Percentiles rank a stretch among this genome's conserved stretches.
Evolutionary conservation across 35 echinoderm and acorn worm genomes (phyloP).

Genomic region (Ophiothrix spiculata): DNA sequence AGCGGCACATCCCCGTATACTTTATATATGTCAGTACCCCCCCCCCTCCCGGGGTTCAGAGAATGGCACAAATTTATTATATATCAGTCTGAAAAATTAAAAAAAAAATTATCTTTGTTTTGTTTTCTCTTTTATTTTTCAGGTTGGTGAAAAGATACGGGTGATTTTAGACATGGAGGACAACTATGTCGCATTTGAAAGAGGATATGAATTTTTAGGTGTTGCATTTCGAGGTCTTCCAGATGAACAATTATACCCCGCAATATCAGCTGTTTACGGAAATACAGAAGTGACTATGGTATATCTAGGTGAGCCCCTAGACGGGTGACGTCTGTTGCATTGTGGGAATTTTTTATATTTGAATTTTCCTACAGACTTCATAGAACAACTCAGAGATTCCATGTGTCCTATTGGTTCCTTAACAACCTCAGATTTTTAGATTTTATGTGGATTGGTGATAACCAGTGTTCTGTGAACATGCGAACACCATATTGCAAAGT

Average conservation of each 20-base stretch:
- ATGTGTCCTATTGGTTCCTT: neutral
- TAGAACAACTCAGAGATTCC: neutral
- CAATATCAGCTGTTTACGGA: slow-evolving; percentile 97
- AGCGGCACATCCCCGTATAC: too few species aligned
- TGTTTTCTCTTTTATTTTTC: slow-evolving; percentile 21
- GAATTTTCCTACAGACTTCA: neutral
- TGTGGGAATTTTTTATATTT: neutral
- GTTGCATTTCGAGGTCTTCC: slow-evolving; percentile 98
- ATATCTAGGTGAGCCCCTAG: slow-evolving; percentile 87
- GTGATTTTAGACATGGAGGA: slow-evolving; percentile 99
- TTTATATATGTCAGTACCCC: too few species aligned
- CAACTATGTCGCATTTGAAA: slow-evolving; percentile 96
- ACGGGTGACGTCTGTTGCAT: slow-evolving; percentile 70
- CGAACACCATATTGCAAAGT: neutral
- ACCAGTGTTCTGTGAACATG: neutral
- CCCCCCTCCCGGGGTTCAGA: too few species aligned
- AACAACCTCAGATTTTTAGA: too few species aligned
- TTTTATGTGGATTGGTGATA: too few species aligned
- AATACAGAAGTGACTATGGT: slow-evolving; percentile 99
- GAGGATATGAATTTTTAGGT: slow-evolving; percentile 93
- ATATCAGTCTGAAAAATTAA: too few species aligned
- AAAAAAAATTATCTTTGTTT: too few species aligned
- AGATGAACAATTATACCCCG: slow-evolving; percentile 88
- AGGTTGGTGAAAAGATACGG: slow-evolving; percentile 97
- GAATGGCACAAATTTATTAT: too few species aligned